Percentiles rank a stretch among this genome's conserved stretches.
Conservation (phyloP, 1,140 invertebrate genomes). For the Whitmania pigra region DNA sequence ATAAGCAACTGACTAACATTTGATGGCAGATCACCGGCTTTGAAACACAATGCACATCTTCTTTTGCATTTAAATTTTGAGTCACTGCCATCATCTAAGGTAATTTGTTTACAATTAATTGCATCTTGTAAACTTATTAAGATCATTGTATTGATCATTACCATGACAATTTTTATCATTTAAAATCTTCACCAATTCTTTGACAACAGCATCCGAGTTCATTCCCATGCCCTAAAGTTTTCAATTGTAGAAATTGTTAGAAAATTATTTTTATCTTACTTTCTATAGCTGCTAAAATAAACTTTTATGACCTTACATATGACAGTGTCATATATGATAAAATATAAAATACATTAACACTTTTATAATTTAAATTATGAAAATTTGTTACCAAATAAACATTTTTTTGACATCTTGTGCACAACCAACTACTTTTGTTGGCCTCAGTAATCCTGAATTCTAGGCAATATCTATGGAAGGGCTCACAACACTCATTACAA, state of each 20-base stretch:
- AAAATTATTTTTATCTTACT: too few relatives aligned
- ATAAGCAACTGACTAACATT: background rate
- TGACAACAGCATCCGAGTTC: background rate
- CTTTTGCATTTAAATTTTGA: background rate
- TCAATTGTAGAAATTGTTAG: too few relatives aligned
- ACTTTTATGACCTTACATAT: background rate
- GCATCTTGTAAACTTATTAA: background rate
- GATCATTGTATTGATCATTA: background rate
- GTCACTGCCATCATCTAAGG: background rate
- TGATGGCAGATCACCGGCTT: background rate
- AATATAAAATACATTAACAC: background rate
- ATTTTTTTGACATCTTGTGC: background rate
- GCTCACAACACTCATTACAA: constrained; percentile 5
- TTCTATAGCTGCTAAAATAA: too few relatives aligned
- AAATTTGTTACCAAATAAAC: background rate
- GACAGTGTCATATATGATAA: background rate
- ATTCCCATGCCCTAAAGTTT: background rate
- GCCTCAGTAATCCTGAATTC: background rate
- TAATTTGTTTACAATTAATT: background rate
- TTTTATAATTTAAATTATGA: too few relatives aligned
- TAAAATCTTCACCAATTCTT: background rate
- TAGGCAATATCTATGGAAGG: background rate
- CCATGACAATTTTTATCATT: background rate
- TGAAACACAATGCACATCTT: constrained; percentile 2
- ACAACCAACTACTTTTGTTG: background rate